phyloP scores from a whole-genome alignment of 2,888 invertebrate species.

The Catocala fraxini region DNA sequence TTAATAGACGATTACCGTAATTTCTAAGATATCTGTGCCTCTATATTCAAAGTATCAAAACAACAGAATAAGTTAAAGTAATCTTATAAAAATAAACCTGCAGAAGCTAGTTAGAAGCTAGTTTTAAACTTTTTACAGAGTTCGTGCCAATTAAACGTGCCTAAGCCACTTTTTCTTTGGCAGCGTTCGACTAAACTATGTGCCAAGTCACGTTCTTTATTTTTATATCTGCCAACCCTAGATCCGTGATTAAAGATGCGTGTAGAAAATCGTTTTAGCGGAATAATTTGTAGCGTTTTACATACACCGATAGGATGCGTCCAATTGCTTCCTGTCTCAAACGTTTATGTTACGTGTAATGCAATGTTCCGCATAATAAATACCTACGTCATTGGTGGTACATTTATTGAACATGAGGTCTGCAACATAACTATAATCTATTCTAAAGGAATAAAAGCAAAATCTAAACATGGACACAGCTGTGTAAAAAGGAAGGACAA shows the following conservation, averaged over 20 bases:
- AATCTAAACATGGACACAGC: not conserved
- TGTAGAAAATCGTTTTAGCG: conserved; percentile 65
- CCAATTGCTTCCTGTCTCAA: conserved; percentile 66
- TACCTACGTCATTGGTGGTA: conserved; percentile 31
- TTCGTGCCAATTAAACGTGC: too few relatives aligned
- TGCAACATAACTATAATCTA: not conserved
- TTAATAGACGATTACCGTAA: too few relatives aligned
- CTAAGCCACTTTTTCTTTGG: not conserved
- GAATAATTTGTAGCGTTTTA: conserved; percentile 67
- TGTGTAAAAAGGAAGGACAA: not conserved
- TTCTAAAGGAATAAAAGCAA: not conserved
- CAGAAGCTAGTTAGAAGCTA: too few relatives aligned
- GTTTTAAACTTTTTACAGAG: too few relatives aligned
- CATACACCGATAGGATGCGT: conserved; percentile 64
- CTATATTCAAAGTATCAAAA: too few relatives aligned
- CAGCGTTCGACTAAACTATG: not conserved
- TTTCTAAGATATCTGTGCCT: too few relatives aligned
- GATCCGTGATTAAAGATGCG: conserved; percentile 54
- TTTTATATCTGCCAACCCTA: conserved; percentile 17
- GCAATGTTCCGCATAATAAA: conserved; percentile 56
- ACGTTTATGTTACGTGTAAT: conserved; percentile 59
- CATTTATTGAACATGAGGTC: conserved; percentile 7
- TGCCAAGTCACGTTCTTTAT: not conserved
- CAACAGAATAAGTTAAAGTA: too few relatives aligned
- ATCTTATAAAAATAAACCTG: too few relatives aligned